phyloP scores from a whole-genome alignment of 2,888 invertebrate species.

The Pogonocherus hispidulus region DNA sequence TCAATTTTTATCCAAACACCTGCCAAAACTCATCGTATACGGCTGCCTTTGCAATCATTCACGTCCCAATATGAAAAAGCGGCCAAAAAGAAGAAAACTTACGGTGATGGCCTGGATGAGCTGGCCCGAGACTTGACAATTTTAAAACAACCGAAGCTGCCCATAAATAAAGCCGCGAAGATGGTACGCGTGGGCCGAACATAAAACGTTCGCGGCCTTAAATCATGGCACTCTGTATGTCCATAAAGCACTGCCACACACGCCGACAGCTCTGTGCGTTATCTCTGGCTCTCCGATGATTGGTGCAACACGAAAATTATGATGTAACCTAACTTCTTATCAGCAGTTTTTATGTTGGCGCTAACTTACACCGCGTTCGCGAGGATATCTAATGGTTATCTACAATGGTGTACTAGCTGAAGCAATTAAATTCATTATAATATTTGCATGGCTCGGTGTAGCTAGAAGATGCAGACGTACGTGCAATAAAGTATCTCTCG shows the following conservation, averaged over 20 bases:
- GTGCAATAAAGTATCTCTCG: slow-evolving; percentile 11
- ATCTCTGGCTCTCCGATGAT: slow-evolving; percentile 44
- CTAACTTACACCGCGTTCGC: slow-evolving; percentile 13
- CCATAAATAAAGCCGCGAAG: slow-evolving; percentile 66
- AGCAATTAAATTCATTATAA: slow-evolving; percentile 27
- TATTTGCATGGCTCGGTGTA: slow-evolving; percentile 19
- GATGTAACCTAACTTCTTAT: slow-evolving; percentile 46
- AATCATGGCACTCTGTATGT: slow-evolving; percentile 66
- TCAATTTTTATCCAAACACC: not conserved
- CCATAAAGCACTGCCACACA: slow-evolving; percentile 68
- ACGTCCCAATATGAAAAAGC: slow-evolving; percentile 27
- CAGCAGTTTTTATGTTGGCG: slow-evolving; percentile 25
- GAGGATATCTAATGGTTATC: slow-evolving; percentile 22
- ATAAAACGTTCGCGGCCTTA: slow-evolving; percentile 67
- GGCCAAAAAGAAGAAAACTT: slow-evolving; percentile 34
- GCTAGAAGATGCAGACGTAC: slow-evolving; percentile 1
- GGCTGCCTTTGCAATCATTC: slow-evolving; percentile 4
- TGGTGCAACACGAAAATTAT: slow-evolving; percentile 46
- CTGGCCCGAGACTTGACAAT: slow-evolving; percentile 59
- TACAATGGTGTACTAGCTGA: slow-evolving; percentile 15
- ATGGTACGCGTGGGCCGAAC: slow-evolving; percentile 68
- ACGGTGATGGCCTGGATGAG: slow-evolving; percentile 47
- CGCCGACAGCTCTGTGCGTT: slow-evolving; percentile 52
- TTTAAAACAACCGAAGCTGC: slow-evolving; percentile 66
- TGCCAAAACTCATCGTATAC: not conserved